phyloP scores from a whole-genome alignment of 2,797 vertebrate genomes.

The Melopsittacus undulatus region DNA sequence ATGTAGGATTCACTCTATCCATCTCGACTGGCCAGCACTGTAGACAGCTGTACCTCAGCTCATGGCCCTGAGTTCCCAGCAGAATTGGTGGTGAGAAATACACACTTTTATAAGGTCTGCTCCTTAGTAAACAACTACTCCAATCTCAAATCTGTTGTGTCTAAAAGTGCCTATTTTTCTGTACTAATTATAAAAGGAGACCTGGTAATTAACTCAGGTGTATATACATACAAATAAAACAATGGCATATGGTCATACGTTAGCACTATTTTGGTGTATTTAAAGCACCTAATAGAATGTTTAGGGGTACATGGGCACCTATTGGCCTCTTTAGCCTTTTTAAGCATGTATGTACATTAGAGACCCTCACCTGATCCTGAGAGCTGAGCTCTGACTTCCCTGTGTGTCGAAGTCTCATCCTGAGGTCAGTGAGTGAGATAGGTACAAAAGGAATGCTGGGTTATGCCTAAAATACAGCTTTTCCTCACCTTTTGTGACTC shows the following conservation, averaged over 20 bases:
- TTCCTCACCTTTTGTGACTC: not conserved
- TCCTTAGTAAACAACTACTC: not conserved
- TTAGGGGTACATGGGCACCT: not conserved
- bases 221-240: not conserved
- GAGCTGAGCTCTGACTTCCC: not conserved
- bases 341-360: not conserved
- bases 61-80: not conserved
- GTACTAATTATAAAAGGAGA: not conserved
- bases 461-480: not conserved
- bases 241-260: not conserved
- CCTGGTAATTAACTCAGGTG: not conserved
- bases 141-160: not conserved
- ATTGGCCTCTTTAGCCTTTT: not conserved
- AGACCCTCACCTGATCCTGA: not conserved
- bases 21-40: accelerated
- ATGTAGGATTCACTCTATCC: not conserved
- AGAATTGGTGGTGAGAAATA: not conserved
- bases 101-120: not conserved
- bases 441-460: not conserved
- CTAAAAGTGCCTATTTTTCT: not conserved
- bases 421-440: not conserved
- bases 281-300: not conserved
- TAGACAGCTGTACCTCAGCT: not conserved
- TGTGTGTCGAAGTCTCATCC: not conserved
- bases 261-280: not conserved